Percentiles rank a stretch among this genome's conserved stretches.
Evolutionary conservation across 2,888 invertebrate species (phyloP).

Genomic region (Selenia dentaria): DNA sequence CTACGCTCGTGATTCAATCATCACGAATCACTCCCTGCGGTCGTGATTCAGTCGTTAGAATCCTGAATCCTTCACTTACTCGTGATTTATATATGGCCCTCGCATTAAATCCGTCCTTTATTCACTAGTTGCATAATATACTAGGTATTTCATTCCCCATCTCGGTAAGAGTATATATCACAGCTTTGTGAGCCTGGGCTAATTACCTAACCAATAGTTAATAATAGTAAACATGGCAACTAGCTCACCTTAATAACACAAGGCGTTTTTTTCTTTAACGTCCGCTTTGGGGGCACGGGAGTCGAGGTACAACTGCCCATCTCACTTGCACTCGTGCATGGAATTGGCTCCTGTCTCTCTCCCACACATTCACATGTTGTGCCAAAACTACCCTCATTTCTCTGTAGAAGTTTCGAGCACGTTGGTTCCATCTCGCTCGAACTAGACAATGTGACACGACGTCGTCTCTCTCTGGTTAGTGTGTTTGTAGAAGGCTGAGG

Average conservation of each 20-base stretch:
- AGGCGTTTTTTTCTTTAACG: slow-evolving; percentile 40
- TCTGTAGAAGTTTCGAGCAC: slow-evolving; percentile 36
- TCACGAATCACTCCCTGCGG: too few relatives aligned
- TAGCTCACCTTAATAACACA: slow-evolving; percentile 42
- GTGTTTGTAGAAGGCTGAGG: neutral
- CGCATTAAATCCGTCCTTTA: too few relatives aligned
- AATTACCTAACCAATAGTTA: too few relatives aligned
- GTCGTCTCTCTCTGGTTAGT: slow-evolving; percentile 1
- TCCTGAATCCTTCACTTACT: too few relatives aligned
- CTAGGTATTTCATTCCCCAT: too few relatives aligned
- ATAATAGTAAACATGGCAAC: too few relatives aligned
- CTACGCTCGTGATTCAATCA: too few relatives aligned
- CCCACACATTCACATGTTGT: slow-evolving; percentile 22
- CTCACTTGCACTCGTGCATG: slow-evolving; percentile 42
- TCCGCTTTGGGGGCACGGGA: slow-evolving; percentile 43
- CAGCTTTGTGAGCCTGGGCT: too few relatives aligned
- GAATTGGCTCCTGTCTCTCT: slow-evolving; percentile 23
- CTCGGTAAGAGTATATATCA: too few relatives aligned
- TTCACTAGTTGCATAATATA: too few relatives aligned
- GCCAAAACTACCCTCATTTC: slow-evolving; percentile 28
- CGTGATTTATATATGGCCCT: too few relatives aligned
- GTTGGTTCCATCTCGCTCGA: slow-evolving; percentile 34
- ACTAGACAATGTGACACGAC: slow-evolving; percentile 7
- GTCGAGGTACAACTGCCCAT: slow-evolving; percentile 49
- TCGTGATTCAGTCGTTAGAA: too few relatives aligned